Evolutionary conservation across 1,140 invertebrate genomes (phyloP), one percentile per base, ranked within the genome.

Genomic region (Ruditapes philippinarum): DNA sequence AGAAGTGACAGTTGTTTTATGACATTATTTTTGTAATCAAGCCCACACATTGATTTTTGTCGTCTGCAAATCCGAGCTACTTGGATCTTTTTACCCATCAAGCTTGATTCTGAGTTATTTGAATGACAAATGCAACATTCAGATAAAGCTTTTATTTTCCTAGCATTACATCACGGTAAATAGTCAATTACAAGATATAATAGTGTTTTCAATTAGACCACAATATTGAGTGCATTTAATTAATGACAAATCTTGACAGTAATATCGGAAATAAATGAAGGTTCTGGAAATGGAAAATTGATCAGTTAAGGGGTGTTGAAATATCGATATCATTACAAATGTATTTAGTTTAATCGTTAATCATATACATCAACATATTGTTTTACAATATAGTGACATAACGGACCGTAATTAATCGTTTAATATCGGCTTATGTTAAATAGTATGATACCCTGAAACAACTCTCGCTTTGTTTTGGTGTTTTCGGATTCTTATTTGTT

Each of bases 1-100:
- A 62, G 57, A 62, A 62, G 25, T n/a, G 57, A 62, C 57, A 62
- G n/a, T n/a, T 62, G 57, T 62, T 28, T 62, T 62, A n/a, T 62
- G 57, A n/a, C 51, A 54, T 54, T n/a, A n/a, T n/a, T 62, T 62
- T 19, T 3, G 28, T 62, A n/a, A 28, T 62, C 57, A n/a, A 22
- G 3, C 3, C 11, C 11, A 54, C 22, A 11, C 25, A 62, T 62
- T 62, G 57, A 62, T 62, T 62, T 62, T 28, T 62, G n/a, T 28
- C 25, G 25, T 62, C 57, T 28, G 25, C 14, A 28, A 11, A 19
- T 62, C 25, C n/a, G 57, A 25, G 25, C 1, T 62, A 62, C 57
- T 62, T n/a, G 22, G n/a, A n/a, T 57, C 28, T 62, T 62, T 11
- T 62, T 62, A 28, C 57, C n/a, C n/a, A 28, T 28, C 9, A 14